Evolutionary conservation across 2,888 invertebrate genomes (phyloP).

Genomic region (Axea sp.): DNA sequence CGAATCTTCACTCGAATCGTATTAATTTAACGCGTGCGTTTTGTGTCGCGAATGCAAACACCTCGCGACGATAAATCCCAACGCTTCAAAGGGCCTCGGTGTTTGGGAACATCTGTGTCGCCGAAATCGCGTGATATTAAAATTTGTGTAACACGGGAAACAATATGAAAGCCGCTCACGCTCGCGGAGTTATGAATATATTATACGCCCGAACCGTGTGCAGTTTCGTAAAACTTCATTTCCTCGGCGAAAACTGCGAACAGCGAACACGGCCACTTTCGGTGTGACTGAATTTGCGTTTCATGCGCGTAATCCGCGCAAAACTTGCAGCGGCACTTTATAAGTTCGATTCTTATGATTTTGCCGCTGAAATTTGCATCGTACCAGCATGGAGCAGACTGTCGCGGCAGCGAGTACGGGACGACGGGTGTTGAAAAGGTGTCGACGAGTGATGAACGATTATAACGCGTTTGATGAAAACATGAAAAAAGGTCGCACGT

Average conservation of each 20-base stretch:
- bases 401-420: too few species aligned
- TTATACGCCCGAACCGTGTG: constrained; percentile 19
- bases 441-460: too few species aligned
- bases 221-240: constrained; percentile 46
- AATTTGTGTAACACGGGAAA: constrained; percentile 39
- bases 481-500: too few species aligned
- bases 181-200: constrained; percentile 41
- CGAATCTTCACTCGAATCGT: too few species aligned
- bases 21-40: not conserved
- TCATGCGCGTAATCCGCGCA: constrained; percentile 50
- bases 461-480: too few species aligned
- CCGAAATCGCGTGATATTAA: constrained; percentile 31
- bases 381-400: constrained; percentile 41
- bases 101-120: constrained; percentile 32
- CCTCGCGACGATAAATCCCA: constrained; percentile 9
- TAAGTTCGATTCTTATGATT: constrained; percentile 55
- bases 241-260: constrained; percentile 21
- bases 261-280: constrained; percentile 32
- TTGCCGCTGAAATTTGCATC: constrained; percentile 44
- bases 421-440: too few species aligned
- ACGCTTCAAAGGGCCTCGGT: constrained; percentile 13
- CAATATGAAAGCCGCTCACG: constrained; percentile 35
- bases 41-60: not conserved
- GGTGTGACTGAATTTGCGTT: constrained; percentile 44
- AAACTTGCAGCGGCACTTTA: constrained; percentile 41